These are phyloP conservation scores for Gymnorhina tibicen DNA, from an alignment of 2,113 vertebrate genomes.

Conservation along the genomic window DNA sequence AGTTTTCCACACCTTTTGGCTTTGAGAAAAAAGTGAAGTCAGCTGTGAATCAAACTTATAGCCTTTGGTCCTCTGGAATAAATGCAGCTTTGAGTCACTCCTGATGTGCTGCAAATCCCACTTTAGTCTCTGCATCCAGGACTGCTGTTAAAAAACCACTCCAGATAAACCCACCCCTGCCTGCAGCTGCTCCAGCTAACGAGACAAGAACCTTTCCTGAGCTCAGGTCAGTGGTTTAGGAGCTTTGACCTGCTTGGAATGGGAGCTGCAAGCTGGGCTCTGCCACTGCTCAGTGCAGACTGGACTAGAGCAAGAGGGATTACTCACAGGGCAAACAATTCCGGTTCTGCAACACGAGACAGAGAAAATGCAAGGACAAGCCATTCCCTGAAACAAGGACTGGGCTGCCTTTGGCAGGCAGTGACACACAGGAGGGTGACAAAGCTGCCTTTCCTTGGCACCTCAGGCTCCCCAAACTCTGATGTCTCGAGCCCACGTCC, in stretches of 20 bases:
- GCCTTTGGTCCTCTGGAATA: not conserved
- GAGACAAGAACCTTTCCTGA: not conserved
- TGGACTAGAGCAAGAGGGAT: not conserved
- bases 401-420: not conserved
- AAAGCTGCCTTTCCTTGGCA: not conserved
- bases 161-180: not conserved
- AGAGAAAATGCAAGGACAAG: not conserved
- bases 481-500: fast-evolving
- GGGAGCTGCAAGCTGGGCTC: not conserved
- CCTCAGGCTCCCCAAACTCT: not conserved
- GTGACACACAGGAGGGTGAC: not conserved
- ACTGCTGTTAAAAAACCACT: not conserved
- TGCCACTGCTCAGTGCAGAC: not conserved
- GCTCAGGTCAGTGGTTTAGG: not conserved
- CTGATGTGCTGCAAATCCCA: not conserved
- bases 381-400: not conserved
- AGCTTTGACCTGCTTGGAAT: not conserved
- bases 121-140: not conserved
- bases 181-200: not conserved
- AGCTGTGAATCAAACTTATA: not conserved
- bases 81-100: not conserved
- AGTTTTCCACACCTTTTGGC: not conserved
- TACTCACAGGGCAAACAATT: not conserved
- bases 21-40: not conserved
- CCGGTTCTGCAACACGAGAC: not conserved